These are phyloP conservation scores for Myotis yumanensis DNA, from an alignment of 2,113 vertebrate species.

Conservation along the genomic window DNA sequence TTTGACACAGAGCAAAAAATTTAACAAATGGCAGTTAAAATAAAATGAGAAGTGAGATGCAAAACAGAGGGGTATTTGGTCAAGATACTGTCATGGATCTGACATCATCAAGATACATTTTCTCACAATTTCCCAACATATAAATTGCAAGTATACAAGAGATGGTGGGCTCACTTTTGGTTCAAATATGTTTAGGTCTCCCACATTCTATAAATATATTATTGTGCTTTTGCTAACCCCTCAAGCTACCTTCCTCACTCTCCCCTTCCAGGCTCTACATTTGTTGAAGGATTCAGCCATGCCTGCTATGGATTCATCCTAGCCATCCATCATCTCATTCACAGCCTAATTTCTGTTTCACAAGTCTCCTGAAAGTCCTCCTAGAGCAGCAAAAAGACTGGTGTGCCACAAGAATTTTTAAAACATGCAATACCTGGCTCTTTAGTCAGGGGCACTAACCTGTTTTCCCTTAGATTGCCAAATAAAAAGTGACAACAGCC, in stretches of 20 bases:
- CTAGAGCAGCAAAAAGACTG: no score
- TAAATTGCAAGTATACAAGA: not conserved
- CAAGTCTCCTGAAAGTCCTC: not conserved
- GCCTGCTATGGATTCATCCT: not conserved
- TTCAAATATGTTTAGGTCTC: not conserved
- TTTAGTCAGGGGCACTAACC: no score
- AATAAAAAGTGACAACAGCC: not conserved
- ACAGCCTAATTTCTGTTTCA: not conserved
- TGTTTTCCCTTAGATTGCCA: not conserved
- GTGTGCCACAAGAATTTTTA: not conserved
- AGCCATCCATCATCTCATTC: not conserved
- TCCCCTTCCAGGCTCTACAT: no score
- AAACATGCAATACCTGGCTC: not conserved
- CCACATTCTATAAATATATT: not conserved
- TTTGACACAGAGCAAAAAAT: not conserved
- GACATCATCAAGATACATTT: not conserved
- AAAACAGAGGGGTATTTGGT: not conserved
- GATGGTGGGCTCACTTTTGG: not conserved
- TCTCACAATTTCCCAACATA: not conserved
- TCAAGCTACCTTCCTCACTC: not conserved
- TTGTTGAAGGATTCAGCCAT: not conserved
- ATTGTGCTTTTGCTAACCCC: not conserved
- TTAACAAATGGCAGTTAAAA: not conserved
- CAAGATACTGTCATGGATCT: not conserved
- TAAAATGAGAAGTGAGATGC: rapidly evolving